Conservation (phyloP, 1,140 invertebrate species). For the Caenorhabditis briggsae region DNA sequence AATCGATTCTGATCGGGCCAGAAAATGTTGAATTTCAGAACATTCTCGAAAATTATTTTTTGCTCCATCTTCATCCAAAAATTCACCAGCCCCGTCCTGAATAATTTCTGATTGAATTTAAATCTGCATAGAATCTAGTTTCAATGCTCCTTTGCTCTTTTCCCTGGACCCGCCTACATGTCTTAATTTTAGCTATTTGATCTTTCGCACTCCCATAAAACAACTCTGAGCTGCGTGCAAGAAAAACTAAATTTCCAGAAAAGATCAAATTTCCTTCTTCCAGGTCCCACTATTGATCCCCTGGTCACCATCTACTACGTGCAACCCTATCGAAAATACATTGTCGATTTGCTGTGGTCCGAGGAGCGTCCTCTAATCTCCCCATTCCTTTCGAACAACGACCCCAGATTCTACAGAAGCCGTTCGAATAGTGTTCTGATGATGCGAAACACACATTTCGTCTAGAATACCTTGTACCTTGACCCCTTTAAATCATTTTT, state of each 20-base stretch:
- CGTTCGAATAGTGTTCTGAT: constrained; percentile 35
- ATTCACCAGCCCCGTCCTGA: no score
- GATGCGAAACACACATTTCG: constrained; percentile 39
- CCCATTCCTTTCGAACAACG: constrained; percentile 33
- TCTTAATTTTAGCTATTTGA: no score
- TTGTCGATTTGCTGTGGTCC: constrained; percentile 33
- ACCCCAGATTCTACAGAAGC: constrained; percentile 28
- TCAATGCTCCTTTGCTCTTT: no score
- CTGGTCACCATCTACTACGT: constrained; percentile 49
- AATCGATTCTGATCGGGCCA: no score
- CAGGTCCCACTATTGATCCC: constrained; percentile 28
- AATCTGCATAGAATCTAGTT: no score
- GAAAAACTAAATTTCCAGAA: neutral
- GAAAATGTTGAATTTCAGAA: no score
- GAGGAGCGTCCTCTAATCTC: constrained; percentile 24
- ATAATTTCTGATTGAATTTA: no score
- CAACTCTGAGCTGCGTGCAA: neutral
- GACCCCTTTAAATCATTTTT: neutral
- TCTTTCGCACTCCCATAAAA: no score
- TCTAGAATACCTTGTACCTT: neutral
- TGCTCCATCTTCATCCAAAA: no score
- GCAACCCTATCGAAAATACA: constrained; percentile 52
- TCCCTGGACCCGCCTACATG: no score
- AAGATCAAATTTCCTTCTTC: constrained; percentile 18
- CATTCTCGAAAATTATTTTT: no score